Evolutionary conservation across 2,113 vertebrate genomes (phyloP).

Genomic region (Oceanodroma tethys): DNA sequence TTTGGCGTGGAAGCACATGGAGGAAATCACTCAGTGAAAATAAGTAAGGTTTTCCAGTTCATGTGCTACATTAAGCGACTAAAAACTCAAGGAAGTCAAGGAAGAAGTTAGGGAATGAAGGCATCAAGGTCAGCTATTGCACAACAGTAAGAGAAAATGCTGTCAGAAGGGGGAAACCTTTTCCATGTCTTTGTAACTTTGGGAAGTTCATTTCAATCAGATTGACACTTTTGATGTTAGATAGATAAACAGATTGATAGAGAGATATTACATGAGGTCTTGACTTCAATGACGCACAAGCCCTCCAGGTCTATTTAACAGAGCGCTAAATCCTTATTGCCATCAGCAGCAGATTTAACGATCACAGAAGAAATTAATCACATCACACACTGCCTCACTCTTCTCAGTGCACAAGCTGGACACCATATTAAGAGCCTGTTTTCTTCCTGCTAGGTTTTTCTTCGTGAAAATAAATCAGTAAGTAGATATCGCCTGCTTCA

Average conservation of each 20-base stretch:
- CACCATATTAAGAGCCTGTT: neutral
- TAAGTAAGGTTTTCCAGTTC: neutral
- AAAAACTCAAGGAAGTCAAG: neutral
- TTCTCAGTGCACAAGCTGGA: neutral
- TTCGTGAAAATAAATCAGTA: neutral
- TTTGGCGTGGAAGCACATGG: neutral
- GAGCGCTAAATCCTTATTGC: neutral
- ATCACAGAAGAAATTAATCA: conserved; percentile 15
- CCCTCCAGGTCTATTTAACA: conserved; percentile 21
- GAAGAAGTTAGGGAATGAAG: neutral
- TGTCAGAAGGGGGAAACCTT: neutral
- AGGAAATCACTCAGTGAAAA: neutral
- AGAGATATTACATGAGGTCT: neutral
- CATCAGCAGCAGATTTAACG: neutral
- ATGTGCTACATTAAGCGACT: neutral
- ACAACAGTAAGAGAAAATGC: neutral
- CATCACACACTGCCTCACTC: neutral
- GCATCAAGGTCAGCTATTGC: neutral
- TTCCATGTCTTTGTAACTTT: neutral
- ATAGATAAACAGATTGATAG: neutral
- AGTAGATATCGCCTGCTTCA: neutral
- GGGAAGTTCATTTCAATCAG: neutral
- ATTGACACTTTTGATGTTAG: neutral
- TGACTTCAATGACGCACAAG: neutral
- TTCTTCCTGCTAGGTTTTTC: neutral